phyloP scores from a whole-genome alignment of 2,797 vertebrate species.

The Trachurus trachurus region DNA sequence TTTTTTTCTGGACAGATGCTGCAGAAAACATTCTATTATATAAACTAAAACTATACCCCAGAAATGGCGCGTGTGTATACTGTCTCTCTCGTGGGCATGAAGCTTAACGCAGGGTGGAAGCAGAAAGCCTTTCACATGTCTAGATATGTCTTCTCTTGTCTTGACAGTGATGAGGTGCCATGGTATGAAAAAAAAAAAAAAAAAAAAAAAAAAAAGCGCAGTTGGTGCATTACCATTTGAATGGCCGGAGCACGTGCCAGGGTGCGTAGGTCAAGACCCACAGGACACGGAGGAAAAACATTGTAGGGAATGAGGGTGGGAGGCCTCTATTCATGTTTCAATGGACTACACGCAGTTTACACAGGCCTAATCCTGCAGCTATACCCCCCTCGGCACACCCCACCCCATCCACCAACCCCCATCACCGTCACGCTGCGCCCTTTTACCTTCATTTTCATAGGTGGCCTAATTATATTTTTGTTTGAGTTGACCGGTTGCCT shows the following conservation, averaged over 20 bases:
- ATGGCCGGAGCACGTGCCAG: conserved; percentile 74
- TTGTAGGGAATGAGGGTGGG: conserved; percentile 62
- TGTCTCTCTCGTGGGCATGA: no score
- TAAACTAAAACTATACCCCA: neutral
- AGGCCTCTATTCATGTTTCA: conserved; percentile 75
- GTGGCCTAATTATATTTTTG: conserved; percentile 1
- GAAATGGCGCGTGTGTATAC: neutral
- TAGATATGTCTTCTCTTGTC: neutral
- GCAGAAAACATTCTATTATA: neutral
- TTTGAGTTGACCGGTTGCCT: neutral
- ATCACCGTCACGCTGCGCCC: conserved; percentile 13
- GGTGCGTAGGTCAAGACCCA: conserved; percentile 75
- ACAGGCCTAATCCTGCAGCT: conserved; percentile 66
- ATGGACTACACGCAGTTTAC: conserved; percentile 75
- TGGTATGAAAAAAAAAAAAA: conserved; percentile 35
- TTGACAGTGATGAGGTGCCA: conserved; percentile 41
- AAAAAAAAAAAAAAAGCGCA: conserved; percentile 55
- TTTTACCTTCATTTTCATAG: conserved; percentile 7
- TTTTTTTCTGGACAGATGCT: conserved; percentile 15
- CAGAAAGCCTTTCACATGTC: neutral
- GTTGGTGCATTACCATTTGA: conserved; percentile 77
- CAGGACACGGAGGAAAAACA: conserved; percentile 67
- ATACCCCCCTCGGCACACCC: conserved; percentile 1
- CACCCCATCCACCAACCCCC: neutral
- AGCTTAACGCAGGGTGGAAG: no score